Evolutionary conservation across 2,888 invertebrate species (phyloP).

Genomic region (Himalopsyche tibetana): DNA sequence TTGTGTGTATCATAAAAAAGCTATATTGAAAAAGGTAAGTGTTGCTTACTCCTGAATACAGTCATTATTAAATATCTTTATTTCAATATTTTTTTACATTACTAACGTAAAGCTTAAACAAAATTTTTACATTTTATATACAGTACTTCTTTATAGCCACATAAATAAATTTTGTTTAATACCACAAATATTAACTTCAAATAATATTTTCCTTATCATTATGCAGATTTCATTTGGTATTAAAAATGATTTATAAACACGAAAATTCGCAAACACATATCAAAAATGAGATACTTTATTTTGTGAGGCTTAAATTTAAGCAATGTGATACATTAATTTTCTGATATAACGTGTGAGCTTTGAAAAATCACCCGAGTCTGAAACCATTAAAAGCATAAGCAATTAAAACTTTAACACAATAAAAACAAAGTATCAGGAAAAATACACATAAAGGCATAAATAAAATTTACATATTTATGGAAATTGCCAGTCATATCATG

Average conservation of each 20-base stretch:
- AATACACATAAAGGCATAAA: slow-evolving; percentile 8
- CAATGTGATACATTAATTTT: not conserved
- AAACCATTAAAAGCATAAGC: slow-evolving; percentile 29
- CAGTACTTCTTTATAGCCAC: not conserved
- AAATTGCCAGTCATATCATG: slow-evolving; percentile 26
- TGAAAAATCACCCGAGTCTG: slow-evolving; percentile 14
- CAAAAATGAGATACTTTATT: slow-evolving; percentile 8
- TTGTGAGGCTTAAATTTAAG: not conserved
- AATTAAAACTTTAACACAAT: slow-evolving; percentile 29
- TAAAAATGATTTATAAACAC: not conserved
- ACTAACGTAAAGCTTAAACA: no score
- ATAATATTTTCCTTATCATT: not conserved
- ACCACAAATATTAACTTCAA: not conserved
- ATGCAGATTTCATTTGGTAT: not conserved
- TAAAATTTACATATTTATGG: slow-evolving; percentile 26
- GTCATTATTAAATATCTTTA: no score
- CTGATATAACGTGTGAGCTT: slow-evolving; percentile 3
- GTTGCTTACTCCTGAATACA: no score
- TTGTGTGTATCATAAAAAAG: no score
- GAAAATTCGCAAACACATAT: slow-evolving; percentile 12
- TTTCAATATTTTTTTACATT: no score
- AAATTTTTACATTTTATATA: no score
- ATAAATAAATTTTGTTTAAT: slow-evolving; percentile 5
- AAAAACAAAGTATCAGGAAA: slow-evolving; percentile 24
- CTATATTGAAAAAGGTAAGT: no score